These are phyloP conservation scores for Anoplophora glabripennis DNA, from an alignment of 1,140 invertebrate genomes.

Conservation along the genomic window DNA sequence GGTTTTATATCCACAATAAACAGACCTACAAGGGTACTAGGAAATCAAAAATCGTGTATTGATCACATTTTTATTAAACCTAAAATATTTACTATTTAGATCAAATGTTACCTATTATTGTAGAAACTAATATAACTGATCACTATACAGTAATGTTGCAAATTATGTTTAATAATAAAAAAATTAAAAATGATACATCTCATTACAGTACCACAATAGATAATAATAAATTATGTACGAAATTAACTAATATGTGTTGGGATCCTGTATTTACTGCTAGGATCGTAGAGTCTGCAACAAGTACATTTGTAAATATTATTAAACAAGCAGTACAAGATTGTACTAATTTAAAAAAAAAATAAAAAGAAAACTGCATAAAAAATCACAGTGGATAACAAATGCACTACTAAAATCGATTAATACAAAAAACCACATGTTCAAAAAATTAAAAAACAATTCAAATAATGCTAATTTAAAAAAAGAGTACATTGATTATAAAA, in stretches of 20 bases:
- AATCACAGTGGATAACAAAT: neutral
- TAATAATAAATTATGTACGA: neutral
- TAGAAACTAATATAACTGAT: too few species aligned
- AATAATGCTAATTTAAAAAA: too few species aligned
- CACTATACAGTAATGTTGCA: neutral
- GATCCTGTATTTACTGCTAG: too few species aligned
- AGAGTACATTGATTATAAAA: too few species aligned
- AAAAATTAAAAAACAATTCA: too few species aligned
- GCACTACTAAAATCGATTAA: neutral
- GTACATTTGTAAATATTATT: too few species aligned
- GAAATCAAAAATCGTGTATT: neutral
- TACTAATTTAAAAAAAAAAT: too few species aligned
- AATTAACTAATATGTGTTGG: neutral
- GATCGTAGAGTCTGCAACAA: too few species aligned
- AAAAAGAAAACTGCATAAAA: too few species aligned
- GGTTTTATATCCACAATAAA: neutral
- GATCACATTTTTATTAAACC: neutral
- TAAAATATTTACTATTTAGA: neutral
- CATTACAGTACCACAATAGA: neutral
- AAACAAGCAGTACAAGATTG: too few species aligned
- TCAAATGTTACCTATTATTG: neutral
- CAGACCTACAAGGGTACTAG: neutral
- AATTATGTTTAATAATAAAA: neutral
- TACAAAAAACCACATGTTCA: too few species aligned
- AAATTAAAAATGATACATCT: neutral